Percentiles rank a stretch among this genome's conserved stretches.
phyloP scores from a whole-genome alignment of 2,888 invertebrate genomes.

The Ectemnius lituratus region DNA sequence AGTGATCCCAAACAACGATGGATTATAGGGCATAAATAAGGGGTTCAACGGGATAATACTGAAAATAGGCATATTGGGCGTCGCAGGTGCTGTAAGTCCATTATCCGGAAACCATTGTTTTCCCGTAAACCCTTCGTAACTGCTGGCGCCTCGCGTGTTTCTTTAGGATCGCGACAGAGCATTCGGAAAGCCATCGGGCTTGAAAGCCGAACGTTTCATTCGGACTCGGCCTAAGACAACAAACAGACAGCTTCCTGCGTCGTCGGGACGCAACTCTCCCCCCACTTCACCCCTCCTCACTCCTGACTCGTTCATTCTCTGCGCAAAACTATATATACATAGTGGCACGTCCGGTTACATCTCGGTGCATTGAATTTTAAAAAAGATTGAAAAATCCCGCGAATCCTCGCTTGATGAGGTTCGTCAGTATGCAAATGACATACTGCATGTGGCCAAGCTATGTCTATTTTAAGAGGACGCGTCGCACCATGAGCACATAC shows the following conservation, averaged over 20 bases:
- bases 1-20: too few species aligned
- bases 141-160: constrained; percentile 72
- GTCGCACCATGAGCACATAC: too few species aligned
- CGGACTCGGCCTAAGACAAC: constrained; percentile 71
- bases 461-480: too few species aligned
- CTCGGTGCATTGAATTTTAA: neutral
- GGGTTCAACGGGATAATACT: constrained; percentile 8
- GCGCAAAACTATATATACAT: too few species aligned
- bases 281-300: neutral
- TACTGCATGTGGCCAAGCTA: too few species aligned
- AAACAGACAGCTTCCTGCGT: constrained; percentile 69
- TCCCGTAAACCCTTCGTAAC: constrained; percentile 72
- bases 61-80: constrained; percentile 51
- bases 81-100: constrained; percentile 62
- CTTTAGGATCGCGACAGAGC: constrained; percentile 70
- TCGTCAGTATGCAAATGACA: too few species aligned
- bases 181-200: constrained; percentile 57
- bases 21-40: constrained; percentile 38
- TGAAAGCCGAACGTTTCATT: constrained; percentile 61
- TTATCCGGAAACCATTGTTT: constrained; percentile 68
- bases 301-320: neutral
- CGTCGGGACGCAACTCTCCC: constrained; percentile 40
- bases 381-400: too few species aligned
- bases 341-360: too few species aligned
- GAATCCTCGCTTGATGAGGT: too few species aligned